A percentile compares a stretch with the other conserved stretches of the same genome.
Evolutionary conservation across 2,113 vertebrate species (phyloP).

Genomic region (Bathybates hornii): DNA sequence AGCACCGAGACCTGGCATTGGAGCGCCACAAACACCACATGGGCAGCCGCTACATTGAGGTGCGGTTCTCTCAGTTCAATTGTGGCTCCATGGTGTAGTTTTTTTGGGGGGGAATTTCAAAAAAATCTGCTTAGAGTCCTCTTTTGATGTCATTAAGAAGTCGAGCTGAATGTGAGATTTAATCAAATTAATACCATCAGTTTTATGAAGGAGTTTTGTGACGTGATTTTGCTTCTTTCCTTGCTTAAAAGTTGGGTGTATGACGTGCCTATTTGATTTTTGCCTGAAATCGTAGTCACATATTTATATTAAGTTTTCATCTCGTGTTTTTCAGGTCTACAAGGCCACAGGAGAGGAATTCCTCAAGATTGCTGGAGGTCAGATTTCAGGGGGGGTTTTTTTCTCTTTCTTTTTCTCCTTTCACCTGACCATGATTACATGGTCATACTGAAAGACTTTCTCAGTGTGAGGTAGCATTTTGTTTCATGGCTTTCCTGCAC

Average conservation of each 20-base stretch:
- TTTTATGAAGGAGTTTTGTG: neutral
- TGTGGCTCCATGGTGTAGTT: neutral
- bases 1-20: conserved; percentile 91
- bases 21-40: conserved; percentile 97
- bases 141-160: neutral
- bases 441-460: conserved; percentile 24
- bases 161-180: neutral
- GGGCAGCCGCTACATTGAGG: conserved; percentile 96
- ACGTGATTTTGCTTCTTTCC: neutral
- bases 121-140: neutral
- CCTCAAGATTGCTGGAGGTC: conserved; percentile 96
- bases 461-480: neutral
- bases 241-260: neutral
- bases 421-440: neutral
- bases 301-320: neutral
- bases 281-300: neutral
- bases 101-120: accelerated
- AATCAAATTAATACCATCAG: neutral
- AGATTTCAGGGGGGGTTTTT: conserved; percentile 42
- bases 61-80: conserved; percentile 10
- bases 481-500: conserved; percentile 14
- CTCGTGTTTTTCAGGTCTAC: conserved; percentile 79
- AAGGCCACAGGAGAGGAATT: conserved; percentile 96
- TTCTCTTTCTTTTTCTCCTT: neutral
- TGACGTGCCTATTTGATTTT: neutral